phyloP scores from a whole-genome alignment of 2,888 invertebrate genomes.

The Caenorhabditis becei region DNA sequence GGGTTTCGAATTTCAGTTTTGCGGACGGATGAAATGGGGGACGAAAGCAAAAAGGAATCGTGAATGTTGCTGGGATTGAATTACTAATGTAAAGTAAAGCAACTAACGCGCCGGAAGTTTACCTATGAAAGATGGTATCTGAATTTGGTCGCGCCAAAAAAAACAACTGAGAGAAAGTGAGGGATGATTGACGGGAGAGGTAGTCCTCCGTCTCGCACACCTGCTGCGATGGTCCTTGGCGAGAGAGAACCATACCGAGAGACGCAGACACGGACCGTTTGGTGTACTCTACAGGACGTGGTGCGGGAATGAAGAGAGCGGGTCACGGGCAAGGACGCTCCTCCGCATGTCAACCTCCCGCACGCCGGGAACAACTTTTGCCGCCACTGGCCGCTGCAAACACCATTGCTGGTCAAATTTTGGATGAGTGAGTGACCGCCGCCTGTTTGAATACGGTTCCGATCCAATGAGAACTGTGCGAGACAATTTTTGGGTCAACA shows the following conservation, averaged over 20 bases:
- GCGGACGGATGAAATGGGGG: constrained; percentile 4
- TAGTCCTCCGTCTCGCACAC: not conserved
- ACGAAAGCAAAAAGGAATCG: constrained; percentile 4
- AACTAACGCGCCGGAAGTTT: constrained; percentile 18
- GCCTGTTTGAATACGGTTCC: constrained; percentile 55
- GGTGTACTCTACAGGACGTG: constrained; percentile 17
- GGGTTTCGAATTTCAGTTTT: constrained; percentile 40
- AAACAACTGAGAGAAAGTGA: constrained; percentile 15
- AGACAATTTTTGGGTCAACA: constrained; percentile 34
- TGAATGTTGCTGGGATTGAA: constrained; percentile 32
- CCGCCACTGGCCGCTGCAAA: constrained; percentile 52
- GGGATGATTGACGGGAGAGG: not conserved
- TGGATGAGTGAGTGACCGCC: constrained; percentile 50
- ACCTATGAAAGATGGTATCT: constrained; percentile 37
- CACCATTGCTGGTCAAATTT: constrained; percentile 37
- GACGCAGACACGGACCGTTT: constrained; percentile 16
- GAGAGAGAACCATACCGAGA: constrained; percentile 2
- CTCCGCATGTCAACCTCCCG: constrained; percentile 42
- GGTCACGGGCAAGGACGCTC: constrained; percentile 46
- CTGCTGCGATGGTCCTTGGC: not conserved
- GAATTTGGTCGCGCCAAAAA: not conserved
- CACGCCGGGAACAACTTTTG: constrained; percentile 45
- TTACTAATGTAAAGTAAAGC: constrained; percentile 53
- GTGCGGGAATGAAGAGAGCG: constrained; percentile 18
- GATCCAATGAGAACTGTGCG: constrained; percentile 32